Conservation (phyloP, 2,797 vertebrate genomes). For the Rhodeus uyekii region DNA sequence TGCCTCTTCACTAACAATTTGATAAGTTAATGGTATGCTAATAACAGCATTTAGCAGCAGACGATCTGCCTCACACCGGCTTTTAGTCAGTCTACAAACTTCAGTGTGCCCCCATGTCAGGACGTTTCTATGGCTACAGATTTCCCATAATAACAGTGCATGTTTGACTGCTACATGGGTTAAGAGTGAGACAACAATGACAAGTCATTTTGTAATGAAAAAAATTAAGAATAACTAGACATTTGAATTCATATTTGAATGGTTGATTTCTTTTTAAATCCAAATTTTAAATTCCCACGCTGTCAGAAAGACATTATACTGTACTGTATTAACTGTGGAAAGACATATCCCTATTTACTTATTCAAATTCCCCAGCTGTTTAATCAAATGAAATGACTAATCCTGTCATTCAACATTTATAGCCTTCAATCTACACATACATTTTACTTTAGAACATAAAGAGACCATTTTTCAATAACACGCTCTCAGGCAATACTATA, state of each 20-base stretch:
- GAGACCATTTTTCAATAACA: not conserved
- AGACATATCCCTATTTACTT: slow-evolving; percentile 22
- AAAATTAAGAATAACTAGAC: slow-evolving; percentile 11
- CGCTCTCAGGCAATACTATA: not conserved
- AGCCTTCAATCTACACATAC: slow-evolving; percentile 15
- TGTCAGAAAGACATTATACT: not conserved
- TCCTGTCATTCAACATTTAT: slow-evolving; percentile 7
- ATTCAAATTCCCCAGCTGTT: slow-evolving; percentile 34
- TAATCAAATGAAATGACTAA: slow-evolving; percentile 50
- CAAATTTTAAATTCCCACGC: not conserved
- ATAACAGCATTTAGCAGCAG: slow-evolving; percentile 50
- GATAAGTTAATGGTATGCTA: slow-evolving; percentile 18
- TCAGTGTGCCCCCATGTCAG: slow-evolving; percentile 47
- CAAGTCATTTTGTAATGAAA: slow-evolving; percentile 13
- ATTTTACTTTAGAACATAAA: not conserved
- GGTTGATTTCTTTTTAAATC: not conserved
- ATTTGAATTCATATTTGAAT: slow-evolving; percentile 2
- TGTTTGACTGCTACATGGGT: slow-evolving; percentile 47
- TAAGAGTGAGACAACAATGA: slow-evolving; percentile 39
- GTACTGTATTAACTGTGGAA: slow-evolving; percentile 9
- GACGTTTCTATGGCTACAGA: slow-evolving; percentile 73
- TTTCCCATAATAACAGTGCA: slow-evolving; percentile 45
- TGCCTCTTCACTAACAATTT: slow-evolving; percentile 7
- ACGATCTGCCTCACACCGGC: slow-evolving; percentile 42
- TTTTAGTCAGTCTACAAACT: slow-evolving; percentile 55